These are phyloP conservation scores for Aphidius gifuensis DNA, from an alignment of 1,140 invertebrate genomes.

Conservation along the genomic window DNA sequence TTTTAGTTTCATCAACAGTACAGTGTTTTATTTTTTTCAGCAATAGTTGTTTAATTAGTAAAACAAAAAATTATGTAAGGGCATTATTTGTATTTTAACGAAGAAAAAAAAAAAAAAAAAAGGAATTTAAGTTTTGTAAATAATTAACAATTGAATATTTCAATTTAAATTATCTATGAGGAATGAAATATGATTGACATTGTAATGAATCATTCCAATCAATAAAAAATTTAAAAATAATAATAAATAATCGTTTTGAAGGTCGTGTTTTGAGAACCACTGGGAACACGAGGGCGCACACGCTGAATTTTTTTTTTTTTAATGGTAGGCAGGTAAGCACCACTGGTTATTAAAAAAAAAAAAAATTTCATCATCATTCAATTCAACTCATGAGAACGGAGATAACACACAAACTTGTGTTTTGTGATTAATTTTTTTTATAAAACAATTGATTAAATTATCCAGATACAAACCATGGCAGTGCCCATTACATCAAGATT, in stretches of 20 bases:
- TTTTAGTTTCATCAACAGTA: no score
- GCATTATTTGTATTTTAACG: constrained; percentile 7
- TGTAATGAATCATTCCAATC: constrained; percentile 18
- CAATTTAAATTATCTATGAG: background rate
- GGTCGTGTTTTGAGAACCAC: no score
- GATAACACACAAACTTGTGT: no score
- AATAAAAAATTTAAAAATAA: constrained; percentile 1
- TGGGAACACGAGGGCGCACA: no score
- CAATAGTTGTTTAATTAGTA: background rate
- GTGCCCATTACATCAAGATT: constrained; percentile 38
- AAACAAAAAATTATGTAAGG: background rate
- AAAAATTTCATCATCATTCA: background rate
- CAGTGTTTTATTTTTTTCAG: background rate
- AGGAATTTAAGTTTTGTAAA: background rate
- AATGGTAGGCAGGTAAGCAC: no score
- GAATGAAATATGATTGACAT: constrained; percentile 12
- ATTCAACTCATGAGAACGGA: no score
- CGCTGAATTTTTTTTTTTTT: background rate
- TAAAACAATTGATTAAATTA: no score
- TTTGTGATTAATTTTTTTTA: no score
- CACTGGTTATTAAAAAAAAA: no score
- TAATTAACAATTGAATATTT: no score
- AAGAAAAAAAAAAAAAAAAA: constrained; percentile 15
- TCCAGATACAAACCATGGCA: constrained; percentile 21
- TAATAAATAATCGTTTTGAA: background rate